phyloP scores from a whole-genome alignment of 2,797 vertebrate genomes.

The Sebastes matsubarae region DNA sequence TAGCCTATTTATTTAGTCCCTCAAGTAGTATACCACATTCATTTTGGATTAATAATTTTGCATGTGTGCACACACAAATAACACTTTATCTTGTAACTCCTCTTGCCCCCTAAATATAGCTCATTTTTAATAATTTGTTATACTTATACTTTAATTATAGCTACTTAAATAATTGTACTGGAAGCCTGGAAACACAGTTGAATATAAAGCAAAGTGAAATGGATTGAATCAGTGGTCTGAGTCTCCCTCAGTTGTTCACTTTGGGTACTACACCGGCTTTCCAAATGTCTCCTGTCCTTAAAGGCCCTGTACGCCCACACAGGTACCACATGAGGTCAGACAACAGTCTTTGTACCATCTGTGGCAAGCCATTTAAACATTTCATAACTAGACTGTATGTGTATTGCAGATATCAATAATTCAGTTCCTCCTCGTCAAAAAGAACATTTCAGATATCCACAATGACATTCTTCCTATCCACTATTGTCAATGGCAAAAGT shows the following conservation, averaged over 20 bases:
- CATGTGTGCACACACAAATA: background rate
- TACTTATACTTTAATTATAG: background rate
- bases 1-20: too few relatives aligned
- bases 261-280: background rate
- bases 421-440: too few relatives aligned
- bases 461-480: too few relatives aligned
- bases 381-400: too few relatives aligned
- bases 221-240: background rate
- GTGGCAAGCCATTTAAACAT: too few relatives aligned
- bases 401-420: too few relatives aligned
- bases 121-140: background rate
- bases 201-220: background rate
- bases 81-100: background rate
- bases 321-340: too few relatives aligned
- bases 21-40: too few relatives aligned
- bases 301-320: too few relatives aligned
- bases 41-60: background rate
- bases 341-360: too few relatives aligned
- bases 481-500: too few relatives aligned
- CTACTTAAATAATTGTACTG: background rate
- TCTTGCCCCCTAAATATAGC: background rate
- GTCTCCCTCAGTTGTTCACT: conserved; percentile 16
- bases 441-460: too few relatives aligned
- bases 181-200: background rate
- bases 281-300: background rate